A percentile compares a stretch with the other conserved stretches of the same genome.
These are phyloP conservation scores for Enteromius afrohamiltoni DNA, from an alignment of 2,797 vertebrate species.

Conservation along the genomic window DNA sequence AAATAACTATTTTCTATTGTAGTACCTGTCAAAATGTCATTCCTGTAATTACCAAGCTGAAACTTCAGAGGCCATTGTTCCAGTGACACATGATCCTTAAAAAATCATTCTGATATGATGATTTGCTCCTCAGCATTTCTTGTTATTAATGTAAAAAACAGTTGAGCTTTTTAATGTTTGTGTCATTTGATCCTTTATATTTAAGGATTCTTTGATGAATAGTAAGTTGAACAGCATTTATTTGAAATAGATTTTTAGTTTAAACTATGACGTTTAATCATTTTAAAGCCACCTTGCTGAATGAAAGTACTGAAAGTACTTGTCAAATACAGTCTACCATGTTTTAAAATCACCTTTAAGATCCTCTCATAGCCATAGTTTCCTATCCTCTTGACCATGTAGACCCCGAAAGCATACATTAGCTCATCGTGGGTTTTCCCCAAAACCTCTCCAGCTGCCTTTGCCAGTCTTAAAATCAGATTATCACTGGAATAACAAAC, in stretches of 20 bases:
- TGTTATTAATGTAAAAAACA: not conserved
- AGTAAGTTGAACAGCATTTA: not conserved
- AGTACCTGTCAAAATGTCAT: not conserved
- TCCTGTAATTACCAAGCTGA: not conserved
- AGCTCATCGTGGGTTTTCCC: conserved; percentile 80
- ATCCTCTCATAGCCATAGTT: conserved; percentile 81
- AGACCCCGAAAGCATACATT: conserved; percentile 83
- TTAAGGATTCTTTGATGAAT: not conserved
- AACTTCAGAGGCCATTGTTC: not conserved
- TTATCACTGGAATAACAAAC: conserved; percentile 71
- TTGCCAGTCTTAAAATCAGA: conserved; percentile 65
- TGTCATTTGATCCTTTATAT: not conserved
- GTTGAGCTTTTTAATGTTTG: no score
- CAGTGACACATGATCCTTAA: not conserved
- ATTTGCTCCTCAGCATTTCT: not conserved
- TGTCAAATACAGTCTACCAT: not conserved
- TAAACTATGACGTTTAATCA: not conserved
- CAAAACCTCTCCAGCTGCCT: conserved; percentile 79
- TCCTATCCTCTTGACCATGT: conserved; percentile 81
- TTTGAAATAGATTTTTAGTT: not conserved
- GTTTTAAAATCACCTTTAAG: conserved; percentile 70
- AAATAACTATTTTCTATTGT: not conserved
- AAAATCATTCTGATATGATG: not conserved
- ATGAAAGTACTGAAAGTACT: not conserved
- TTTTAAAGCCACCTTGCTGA: not conserved